A percentile compares a stretch with the other conserved stretches of the same genome.
phyloP scores from a whole-genome alignment of 2,888 invertebrate species.

The Alcis repandata region DNA sequence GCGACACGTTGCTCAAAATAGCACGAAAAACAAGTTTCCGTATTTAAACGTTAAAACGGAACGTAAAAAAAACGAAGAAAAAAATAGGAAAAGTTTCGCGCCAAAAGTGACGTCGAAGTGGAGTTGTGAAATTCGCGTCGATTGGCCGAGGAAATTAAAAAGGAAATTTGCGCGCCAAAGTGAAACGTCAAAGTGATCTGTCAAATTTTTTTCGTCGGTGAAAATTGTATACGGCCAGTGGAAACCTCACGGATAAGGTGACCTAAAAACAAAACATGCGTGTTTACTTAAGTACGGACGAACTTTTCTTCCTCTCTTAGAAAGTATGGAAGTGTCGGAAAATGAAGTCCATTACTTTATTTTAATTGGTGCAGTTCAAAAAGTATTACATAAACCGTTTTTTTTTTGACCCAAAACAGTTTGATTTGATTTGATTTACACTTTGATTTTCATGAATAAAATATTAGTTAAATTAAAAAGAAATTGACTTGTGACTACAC shows the following conservation, averaged over 20 bases:
- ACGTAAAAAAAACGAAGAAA: neutral
- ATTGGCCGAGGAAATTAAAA: neutral
- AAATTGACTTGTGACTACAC: no score
- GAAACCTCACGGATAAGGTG: neutral
- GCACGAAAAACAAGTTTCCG: conserved; percentile 11
- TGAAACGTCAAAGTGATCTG: conserved; percentile 30
- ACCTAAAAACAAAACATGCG: conserved; percentile 6
- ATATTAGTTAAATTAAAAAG: no score
- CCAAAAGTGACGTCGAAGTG: conserved; percentile 3
- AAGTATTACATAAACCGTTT: no score
- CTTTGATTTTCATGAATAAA: no score
- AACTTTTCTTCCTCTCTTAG: no score
- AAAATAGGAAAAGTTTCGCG: conserved; percentile 21
- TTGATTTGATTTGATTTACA: no score
- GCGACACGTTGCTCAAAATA: conserved; percentile 33
- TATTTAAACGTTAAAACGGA: conserved; percentile 3
- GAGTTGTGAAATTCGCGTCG: neutral
- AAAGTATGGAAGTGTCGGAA: no score
- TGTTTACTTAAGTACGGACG: conserved; percentile 15
- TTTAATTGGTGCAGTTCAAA: no score
- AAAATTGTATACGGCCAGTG: conserved; percentile 17
- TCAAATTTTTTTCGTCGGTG: conserved; percentile 24
- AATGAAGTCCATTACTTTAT: no score
- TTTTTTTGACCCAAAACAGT: no score
- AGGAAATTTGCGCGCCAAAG: conserved; percentile 13